Evolutionary conservation across 2,797 vertebrate species (phyloP).

Genomic region (Esox lucius): DNA sequence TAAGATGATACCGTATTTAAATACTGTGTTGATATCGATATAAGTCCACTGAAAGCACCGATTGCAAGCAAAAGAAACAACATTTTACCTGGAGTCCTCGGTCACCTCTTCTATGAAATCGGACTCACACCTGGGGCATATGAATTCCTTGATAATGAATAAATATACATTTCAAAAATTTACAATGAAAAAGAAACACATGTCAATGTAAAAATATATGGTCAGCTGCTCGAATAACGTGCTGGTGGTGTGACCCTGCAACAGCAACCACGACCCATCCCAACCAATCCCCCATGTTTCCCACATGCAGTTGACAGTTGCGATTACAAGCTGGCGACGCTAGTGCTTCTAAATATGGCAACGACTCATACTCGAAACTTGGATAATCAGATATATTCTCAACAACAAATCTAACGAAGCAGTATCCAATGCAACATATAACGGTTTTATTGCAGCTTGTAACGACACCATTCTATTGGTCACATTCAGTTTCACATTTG

Average conservation of each 20-base stretch:
- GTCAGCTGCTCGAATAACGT: slow-evolving; percentile 26
- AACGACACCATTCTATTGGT: neutral
- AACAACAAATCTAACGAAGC: neutral
- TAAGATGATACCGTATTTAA: neutral
- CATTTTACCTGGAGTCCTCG: slow-evolving; percentile 83
- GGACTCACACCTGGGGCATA: slow-evolving; percentile 88
- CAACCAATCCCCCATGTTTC: slow-evolving; percentile 10
- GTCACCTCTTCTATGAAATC: slow-evolving; percentile 91
- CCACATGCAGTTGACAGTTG: slow-evolving; percentile 48
- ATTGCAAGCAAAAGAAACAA: neutral
- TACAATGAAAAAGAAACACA: slow-evolving; percentile 11
- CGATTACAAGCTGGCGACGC: slow-evolving; percentile 50
- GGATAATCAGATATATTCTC: slow-evolving; percentile 47
- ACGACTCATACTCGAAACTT: slow-evolving; percentile 43
- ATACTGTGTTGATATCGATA: neutral
- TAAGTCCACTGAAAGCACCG: neutral
- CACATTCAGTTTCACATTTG: neutral
- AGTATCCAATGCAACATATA: neutral
- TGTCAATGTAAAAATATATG: slow-evolving; percentile 4
- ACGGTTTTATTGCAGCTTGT: neutral
- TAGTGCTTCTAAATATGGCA: slow-evolving; percentile 75
- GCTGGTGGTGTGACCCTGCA: slow-evolving; percentile 17
- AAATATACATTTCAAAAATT: neutral
- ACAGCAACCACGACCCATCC: slow-evolving; percentile 3
- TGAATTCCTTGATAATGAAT: slow-evolving; percentile 77